Base-by-base conservation (phyloP, 2,797 vertebrate genomes). In the Paedocypris micromegethes region DNA sequence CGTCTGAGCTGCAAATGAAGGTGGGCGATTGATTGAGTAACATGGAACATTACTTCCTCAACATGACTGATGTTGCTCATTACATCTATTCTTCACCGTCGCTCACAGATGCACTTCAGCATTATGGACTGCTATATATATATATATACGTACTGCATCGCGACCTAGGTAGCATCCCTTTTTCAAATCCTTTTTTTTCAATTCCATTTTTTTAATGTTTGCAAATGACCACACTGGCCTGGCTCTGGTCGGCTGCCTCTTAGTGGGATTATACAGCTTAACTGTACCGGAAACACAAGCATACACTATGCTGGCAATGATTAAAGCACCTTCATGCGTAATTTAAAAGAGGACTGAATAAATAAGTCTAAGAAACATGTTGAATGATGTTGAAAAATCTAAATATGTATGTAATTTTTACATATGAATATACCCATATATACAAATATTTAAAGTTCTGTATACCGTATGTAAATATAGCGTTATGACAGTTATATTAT, bases 181-280 rank as follows among this genome's bases (percentile, higher is more conserved):
- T 23, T 23, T 23, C 23, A 23, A 23, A 39, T 55, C 43, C 47
- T 58, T 59, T 6, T 53, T 56, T 37, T 54, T 58, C 72, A 74
- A 72, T 76, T 73, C 84, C 77, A 71, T 68, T 68, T 86, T 72
- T 82, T 79, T 79, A 82, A 82, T 81, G 81, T 79, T 79, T 80
- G 83, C 82, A 81, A 79, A 58, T 69, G 68, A 76, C 79, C 80
- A 75, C 84, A 83, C 80, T 87, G 83, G 79, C 77, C 82, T 60
- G 72, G 59, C 49, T 77, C 68, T 80, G 58, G 70, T 39, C 86
- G 86, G 83, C 82, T 84, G 85, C 82, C 78, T 80, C 79, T 70
- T 6, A 77, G 49, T 1, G 77, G 87, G 88, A 90, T 90, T 90
- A 90, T 72, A 62, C 4, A 84, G 89, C 86, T 91, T 89, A 90